These are phyloP conservation scores for Hemiprocne comata DNA, from an alignment of 2,113 vertebrate genomes.

Conservation along the genomic window DNA sequence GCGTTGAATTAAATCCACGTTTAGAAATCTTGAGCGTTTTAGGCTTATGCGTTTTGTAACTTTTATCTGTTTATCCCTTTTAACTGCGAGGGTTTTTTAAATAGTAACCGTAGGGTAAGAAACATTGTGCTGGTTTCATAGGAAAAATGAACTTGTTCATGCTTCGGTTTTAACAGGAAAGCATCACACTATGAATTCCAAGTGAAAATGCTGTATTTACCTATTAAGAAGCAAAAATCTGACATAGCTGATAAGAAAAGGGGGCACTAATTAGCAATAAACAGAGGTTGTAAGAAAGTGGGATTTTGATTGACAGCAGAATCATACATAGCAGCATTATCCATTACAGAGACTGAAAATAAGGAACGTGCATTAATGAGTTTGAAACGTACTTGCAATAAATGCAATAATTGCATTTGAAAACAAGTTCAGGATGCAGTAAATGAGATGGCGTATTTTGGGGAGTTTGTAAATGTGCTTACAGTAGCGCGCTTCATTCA, in stretches of 20 bases:
- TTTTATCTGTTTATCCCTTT: neutral
- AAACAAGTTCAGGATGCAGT: neutral
- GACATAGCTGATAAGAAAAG: neutral
- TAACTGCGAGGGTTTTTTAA: neutral
- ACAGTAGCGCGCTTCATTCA: rapidly evolving
- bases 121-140: rapidly evolving
- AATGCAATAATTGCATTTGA: neutral
- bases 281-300: neutral
- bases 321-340: neutral
- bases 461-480: neutral
- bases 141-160: neutral
- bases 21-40: neutral
- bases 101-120: neutral
- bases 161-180: neutral
- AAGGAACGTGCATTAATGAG: neutral
- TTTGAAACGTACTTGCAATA: neutral
- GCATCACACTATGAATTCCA: neutral
- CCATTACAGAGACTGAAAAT: neutral
- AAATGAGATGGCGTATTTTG: neutral
- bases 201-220: neutral
- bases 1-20: rapidly evolving
- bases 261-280: neutral
- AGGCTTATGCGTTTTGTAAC: neutral
- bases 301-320: neutral
- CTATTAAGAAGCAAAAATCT: neutral